A percentile compares a stretch with the other conserved stretches of the same genome.
Conservation (phyloP, 2,113 vertebrate genomes). For the Cromileptes altivelis region DNA sequence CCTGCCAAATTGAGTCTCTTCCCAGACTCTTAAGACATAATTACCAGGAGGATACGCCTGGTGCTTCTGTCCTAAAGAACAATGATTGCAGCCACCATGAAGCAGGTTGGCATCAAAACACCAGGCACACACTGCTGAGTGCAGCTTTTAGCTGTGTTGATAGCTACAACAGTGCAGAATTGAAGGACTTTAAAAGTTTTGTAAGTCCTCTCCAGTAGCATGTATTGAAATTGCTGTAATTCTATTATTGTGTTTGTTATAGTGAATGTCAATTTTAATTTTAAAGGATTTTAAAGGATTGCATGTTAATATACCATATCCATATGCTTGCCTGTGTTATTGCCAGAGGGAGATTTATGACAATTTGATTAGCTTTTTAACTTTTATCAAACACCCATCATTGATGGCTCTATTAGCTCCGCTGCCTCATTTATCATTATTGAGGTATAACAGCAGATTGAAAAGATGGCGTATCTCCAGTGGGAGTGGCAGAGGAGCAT, state of each 20-base stretch:
- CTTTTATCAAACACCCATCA: constrained; percentile 31
- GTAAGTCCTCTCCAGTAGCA: not conserved
- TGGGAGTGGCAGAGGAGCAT: constrained; percentile 36
- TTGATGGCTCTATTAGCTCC: constrained; percentile 46
- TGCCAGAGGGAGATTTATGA: constrained; percentile 25
- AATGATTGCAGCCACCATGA: constrained; percentile 41
- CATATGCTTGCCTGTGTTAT: not conserved
- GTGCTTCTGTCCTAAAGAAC: constrained; percentile 47
- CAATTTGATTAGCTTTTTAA: constrained; percentile 21
- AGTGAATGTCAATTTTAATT: not conserved
- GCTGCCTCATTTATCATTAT: constrained; percentile 42
- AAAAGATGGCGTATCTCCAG: constrained; percentile 40
- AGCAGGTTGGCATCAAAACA: constrained; percentile 34
- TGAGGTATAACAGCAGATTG: constrained; percentile 50
- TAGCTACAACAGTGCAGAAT: not conserved
- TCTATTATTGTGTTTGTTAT: not conserved
- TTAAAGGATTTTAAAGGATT: not conserved
- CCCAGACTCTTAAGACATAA: constrained; percentile 60
- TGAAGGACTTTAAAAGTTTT: not conserved
- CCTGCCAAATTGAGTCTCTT: constrained; percentile 57
- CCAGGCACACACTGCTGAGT: not conserved
- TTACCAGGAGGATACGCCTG: constrained; percentile 41
- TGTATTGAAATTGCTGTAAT: not conserved
- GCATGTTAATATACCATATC: constrained; percentile 11
- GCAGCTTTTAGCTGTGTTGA: constrained; percentile 18